A percentile compares a stretch with the other conserved stretches of the same genome.
phyloP scores from a whole-genome alignment of 2,797 vertebrate genomes.

The Micrastur ruficollis region DNA sequence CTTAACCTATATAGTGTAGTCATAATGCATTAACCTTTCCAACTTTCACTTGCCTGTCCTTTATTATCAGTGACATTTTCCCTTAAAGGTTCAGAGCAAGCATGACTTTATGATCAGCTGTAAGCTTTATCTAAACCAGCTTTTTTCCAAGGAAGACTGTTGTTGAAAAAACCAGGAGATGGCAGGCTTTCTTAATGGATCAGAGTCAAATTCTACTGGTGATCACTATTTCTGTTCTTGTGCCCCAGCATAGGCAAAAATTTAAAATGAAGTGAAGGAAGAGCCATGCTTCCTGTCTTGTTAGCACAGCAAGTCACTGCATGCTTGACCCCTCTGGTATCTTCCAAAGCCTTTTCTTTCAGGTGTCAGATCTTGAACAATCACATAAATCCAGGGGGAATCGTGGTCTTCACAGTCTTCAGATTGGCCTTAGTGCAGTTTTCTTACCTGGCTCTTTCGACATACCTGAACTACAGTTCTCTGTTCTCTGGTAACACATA shows the following conservation, averaged over 20 bases:
- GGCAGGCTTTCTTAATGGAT: conserved; percentile 72
- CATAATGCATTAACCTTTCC: conserved; percentile 44
- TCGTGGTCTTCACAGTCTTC: neutral
- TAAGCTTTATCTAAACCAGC: conserved; percentile 14
- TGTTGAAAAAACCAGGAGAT: conserved; percentile 61
- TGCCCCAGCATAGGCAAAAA: neutral
- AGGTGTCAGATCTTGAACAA: neutral
- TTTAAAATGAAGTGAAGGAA: neutral
- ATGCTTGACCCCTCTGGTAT: neutral
- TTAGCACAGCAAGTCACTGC: neutral
- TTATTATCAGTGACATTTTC: conserved; percentile 66
- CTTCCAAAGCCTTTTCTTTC: neutral
- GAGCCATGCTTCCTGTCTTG: neutral
- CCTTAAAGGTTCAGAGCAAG: conserved; percentile 54
- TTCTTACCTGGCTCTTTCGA: neutral
- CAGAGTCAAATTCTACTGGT: neutral
- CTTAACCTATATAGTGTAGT: conserved; percentile 20
- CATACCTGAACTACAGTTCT: neutral
- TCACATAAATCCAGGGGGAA: neutral
- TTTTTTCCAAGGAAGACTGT: neutral
- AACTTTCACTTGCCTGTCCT: conserved; percentile 15
- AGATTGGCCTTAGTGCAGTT: neutral
- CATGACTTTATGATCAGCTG: conserved; percentile 22
- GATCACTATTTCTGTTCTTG: neutral
- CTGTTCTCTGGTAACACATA: neutral